phyloP scores from a whole-genome alignment of 2,888 invertebrate genomes.

The Polyommatus iphigenia region DNA sequence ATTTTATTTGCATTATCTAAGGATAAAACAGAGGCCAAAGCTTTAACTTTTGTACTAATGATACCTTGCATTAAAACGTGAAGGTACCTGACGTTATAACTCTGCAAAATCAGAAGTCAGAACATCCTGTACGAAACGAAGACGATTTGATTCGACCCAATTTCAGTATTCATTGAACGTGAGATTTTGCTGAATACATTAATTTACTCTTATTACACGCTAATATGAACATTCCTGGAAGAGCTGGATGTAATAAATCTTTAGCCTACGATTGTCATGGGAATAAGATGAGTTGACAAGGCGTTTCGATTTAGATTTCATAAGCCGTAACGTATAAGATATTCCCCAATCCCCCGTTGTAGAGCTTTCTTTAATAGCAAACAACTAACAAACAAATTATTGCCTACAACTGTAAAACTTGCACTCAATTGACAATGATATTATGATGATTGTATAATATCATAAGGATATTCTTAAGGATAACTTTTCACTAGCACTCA shows the following conservation, averaged over 20 bases:
- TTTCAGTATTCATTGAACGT: constrained; percentile 30
- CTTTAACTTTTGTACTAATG: too few relatives aligned
- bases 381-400: too few relatives aligned
- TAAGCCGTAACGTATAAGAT: not conserved
- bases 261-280: constrained; percentile 21
- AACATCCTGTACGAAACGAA: not conserved
- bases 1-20: too few relatives aligned
- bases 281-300: not conserved
- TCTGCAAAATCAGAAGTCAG: not conserved
- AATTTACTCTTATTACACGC: constrained; percentile 33
- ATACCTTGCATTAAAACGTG: too few relatives aligned
- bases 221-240: constrained; percentile 22
- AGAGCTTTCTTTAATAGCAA: too few relatives aligned
- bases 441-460: not conserved
- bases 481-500: too few relatives aligned
- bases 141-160: constrained; percentile 25
- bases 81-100: too few relatives aligned
- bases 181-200: constrained; percentile 36
- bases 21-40: too few relatives aligned
- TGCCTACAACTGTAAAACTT: not conserved
- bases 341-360: too few relatives aligned
- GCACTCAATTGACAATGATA: not conserved
- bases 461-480: too few relatives aligned
- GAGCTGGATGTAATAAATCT: constrained; percentile 15
- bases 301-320: not conserved